Evolutionary conservation across 2,113 vertebrate genomes (phyloP), one percentile per base, ranked within the genome.

Genomic region (Dipodomys ordii): DNA sequence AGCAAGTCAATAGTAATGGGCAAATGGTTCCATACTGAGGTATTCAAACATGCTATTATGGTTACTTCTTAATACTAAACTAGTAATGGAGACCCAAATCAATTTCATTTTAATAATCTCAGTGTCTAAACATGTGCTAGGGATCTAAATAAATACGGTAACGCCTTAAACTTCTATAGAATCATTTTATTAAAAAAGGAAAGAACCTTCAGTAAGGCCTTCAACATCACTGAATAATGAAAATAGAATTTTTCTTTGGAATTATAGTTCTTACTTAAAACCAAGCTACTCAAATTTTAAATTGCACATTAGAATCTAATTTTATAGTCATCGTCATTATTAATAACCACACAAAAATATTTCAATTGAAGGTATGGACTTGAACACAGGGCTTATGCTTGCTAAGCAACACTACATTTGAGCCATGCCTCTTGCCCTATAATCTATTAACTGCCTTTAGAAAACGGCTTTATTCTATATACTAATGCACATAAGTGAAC

Each of bases 241-340:
- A 74, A 91, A 27, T 16, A 30, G 80, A 79, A 76, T 1, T 6
- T 65, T 79, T 88, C 80, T 65, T 86, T 16, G 82, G 72, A 77
- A 91, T 39, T 89, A 67, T 13, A 78, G 49, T 86, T 96, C 16
- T 83, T n/a, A 83, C 20, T 16, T 91, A 39, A 49, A 96, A 68
- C 25, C 85, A 9, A 93, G 13, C 23, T 76, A 12, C 13, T 35
- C 4, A 60, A 73, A 67, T 62, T 87, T 78, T 74, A 87, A 95
- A 0, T 73, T 15, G 49, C 39, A 71, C 68, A 90, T 81, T 39
- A 65, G 72, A 28, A 76, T 18, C 15, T 18, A 57, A 16, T 57
- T 57, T 57, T 18, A 16, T 57, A 57, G 53, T 57, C 12, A 57
- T 57, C 9, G 19, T 16, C 53, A 57, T 57, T 15, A 57, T 57